Evolutionary conservation across 2,113 vertebrate genomes (phyloP), one percentile per base, ranked within the genome.

Genomic region (Syngnathoides biaculeatus): DNA sequence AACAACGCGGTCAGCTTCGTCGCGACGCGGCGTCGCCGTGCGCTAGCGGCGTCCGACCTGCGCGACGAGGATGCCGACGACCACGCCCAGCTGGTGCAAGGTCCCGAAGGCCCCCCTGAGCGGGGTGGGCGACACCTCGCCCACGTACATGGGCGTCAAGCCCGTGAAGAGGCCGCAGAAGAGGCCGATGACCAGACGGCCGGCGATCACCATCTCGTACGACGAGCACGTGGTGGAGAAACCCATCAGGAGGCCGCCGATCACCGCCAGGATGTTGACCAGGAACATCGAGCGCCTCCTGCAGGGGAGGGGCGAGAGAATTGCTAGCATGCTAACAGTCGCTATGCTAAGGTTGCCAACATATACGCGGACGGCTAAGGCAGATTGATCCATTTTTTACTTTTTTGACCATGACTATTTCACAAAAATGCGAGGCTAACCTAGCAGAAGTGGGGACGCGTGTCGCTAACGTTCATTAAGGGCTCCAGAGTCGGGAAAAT

Each of bases 71-170:
- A 98, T 99, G 66, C 97, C 96, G 24, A 98, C 50, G 20, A 99
- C 97, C 19, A 99, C 95, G 1, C 95, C 96, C 45, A 98, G 92
- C 92, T 99, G 96, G 84, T 98, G 94, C 17, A 99, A 92, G 0
- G 97, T 96, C 7, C 96, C 96, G 1, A 99, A 96, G 24, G 97
- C 96, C 2, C 97, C 96, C 0, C 96, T 90, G 0, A 97, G 84
- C 0, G 90, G 84, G 0, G 95, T 98, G 5, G 97, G 97, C 0
- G 97, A 95, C 47, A 99, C 79, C 71, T 98, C 97, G 0, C 96
- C 96, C 65, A 99, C 93, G 50, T 98, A 99, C 95, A 99, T 96
- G 65, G 97, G 97, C 10, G 97, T 95, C 38, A 99, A 92, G 45
- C 96, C 95, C 0, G 96, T 98, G 72, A 94, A 94, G 8, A 98